Percentiles rank a stretch among this genome's conserved stretches.
phyloP scores from a whole-genome alignment of 2,888 invertebrate species.

The Sinohyriopsis cumingii region DNA sequence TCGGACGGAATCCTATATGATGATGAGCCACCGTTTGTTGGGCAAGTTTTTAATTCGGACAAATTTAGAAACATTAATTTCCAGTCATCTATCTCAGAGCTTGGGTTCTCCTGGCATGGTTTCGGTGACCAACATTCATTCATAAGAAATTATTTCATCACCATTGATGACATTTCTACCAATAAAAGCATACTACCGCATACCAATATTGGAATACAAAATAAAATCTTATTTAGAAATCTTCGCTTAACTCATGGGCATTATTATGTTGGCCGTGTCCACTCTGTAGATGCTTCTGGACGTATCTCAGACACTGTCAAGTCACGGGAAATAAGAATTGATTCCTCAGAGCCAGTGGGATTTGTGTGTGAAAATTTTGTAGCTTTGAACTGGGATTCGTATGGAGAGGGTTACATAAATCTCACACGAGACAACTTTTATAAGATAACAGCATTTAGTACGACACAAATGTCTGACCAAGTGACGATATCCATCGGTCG shows the following conservation, averaged over 20 bases:
- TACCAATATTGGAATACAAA: conserved; percentile 15
- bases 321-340: conserved; percentile 19
- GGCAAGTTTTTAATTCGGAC: conserved; percentile 33
- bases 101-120: conserved; percentile 39
- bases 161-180: conserved; percentile 7
- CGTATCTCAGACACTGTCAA: conserved; percentile 10
- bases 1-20: conserved; percentile 42
- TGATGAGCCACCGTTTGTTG: conserved; percentile 23
- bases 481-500: too few relatives aligned
- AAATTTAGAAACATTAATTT: conserved; percentile 14
- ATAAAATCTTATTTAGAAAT: conserved; percentile 2
- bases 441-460: too few relatives aligned
- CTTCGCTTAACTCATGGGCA: conserved; percentile 8
- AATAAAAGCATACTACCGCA: not conserved
- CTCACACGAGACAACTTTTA: not conserved
- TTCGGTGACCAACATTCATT: conserved; percentile 35
- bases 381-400: not conserved
- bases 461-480: too few relatives aligned
- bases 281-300: conserved; percentile 33
- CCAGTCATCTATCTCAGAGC: conserved; percentile 15
- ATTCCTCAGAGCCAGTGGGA: conserved; percentile 20
- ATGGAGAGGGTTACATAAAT: not conserved
- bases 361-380: conserved; percentile 8
- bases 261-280: conserved; percentile 18
- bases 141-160: conserved; percentile 21